A percentile compares a stretch with the other conserved stretches of the same genome.
Conservation (phyloP, 2,113 vertebrate genomes). For the Podocnemis expansa region DNA sequence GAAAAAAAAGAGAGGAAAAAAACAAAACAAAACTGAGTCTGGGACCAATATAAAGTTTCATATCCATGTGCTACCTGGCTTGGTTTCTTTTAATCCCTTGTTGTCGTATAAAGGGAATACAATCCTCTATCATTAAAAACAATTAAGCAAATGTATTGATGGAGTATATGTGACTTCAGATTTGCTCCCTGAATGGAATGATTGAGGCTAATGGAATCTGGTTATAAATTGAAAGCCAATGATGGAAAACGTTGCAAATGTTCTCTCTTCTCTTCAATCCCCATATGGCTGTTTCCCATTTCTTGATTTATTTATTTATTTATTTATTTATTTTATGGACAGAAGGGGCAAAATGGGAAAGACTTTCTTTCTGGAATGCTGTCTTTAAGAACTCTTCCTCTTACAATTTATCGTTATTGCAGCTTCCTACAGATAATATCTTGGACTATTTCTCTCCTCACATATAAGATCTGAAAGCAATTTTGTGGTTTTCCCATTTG, state of each 20-base stretch:
- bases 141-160: slow-evolving; percentile 12
- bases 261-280: not conserved
- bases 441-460: slow-evolving; percentile 19
- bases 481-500: slow-evolving; percentile 43
- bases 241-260: slow-evolving; percentile 57
- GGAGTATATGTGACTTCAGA: slow-evolving; percentile 15
- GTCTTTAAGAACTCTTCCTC: slow-evolving; percentile 48
- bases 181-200: slow-evolving; percentile 35
- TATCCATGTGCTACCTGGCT: slow-evolving; percentile 36
- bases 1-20: slow-evolving; percentile 13
- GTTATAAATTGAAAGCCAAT: slow-evolving; percentile 30
- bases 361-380: slow-evolving; percentile 29
- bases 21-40: slow-evolving; percentile 24
- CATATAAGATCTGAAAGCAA: not conserved
- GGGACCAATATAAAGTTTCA: slow-evolving; percentile 32
- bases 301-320: not conserved
- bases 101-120: slow-evolving; percentile 27
- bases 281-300: not conserved
- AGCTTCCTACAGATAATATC: slow-evolving; percentile 40
- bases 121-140: slow-evolving; percentile 25
- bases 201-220: slow-evolving; percentile 44
- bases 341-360: slow-evolving; percentile 28
- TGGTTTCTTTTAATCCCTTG: slow-evolving; percentile 66
- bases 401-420: slow-evolving; percentile 29
- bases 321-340: not conserved